Percentiles rank a stretch among this genome's conserved stretches.
These are phyloP conservation scores for Chironomus tepperi DNA, from an alignment of 1,140 invertebrate species.

Conservation along the genomic window DNA sequence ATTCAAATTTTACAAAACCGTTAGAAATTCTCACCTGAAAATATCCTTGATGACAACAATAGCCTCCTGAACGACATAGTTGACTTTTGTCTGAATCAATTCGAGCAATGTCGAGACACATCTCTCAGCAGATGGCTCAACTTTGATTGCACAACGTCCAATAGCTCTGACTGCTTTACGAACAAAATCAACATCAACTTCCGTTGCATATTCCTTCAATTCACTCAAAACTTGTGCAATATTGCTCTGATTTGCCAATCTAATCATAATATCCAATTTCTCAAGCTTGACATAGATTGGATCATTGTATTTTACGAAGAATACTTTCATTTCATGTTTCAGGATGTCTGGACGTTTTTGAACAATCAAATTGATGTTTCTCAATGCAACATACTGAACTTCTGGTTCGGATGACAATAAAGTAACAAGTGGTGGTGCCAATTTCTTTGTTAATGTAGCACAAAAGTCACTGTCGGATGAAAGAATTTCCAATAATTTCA, in stretches of 20 bases:
- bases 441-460: constrained; percentile 86
- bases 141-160: constrained; percentile 98
- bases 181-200: constrained; percentile 99
- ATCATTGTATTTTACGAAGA: constrained; percentile 99
- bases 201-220: constrained; percentile 98
- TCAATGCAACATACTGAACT: constrained; percentile 95
- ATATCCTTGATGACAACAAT: constrained; percentile 99
- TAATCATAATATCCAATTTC: constrained; percentile 99
- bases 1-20: no score
- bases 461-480: constrained; percentile 91
- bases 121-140: constrained; percentile 95
- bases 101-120: constrained; percentile 98
- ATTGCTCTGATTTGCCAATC: constrained; percentile 94
- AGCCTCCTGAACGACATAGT: constrained; percentile 99
- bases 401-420: constrained; percentile 96
- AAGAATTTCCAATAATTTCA: constrained; percentile 98
- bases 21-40: constrained; percentile 53
- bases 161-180: constrained; percentile 97
- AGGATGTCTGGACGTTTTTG: constrained; percentile 97
- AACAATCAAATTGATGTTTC: constrained; percentile 99
- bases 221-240: constrained; percentile 98
- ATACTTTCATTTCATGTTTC: constrained; percentile 99
- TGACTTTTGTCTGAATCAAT: constrained; percentile 98
- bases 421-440: constrained; percentile 97
- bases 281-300: constrained; percentile 99